Percentiles rank a stretch among this genome's conserved stretches.
Evolutionary conservation across 2,888 invertebrate species (phyloP).

Genomic region (Eupithecia vulgata): DNA sequence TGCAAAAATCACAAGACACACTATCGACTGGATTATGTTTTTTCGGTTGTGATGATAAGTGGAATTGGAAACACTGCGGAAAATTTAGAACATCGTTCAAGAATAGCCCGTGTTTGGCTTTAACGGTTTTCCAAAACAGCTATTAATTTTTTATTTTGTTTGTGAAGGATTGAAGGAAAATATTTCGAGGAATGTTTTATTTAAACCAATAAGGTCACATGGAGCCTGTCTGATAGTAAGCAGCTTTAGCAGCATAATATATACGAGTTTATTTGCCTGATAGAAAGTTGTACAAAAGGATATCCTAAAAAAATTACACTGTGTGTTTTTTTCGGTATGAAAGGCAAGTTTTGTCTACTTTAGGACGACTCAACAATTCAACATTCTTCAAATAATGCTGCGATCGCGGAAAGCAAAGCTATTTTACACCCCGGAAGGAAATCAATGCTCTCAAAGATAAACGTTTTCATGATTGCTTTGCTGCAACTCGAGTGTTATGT

Average conservation of each 20-base stretch:
- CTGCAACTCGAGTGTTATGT: not conserved
- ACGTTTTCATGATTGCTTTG: slow-evolving; percentile 1
- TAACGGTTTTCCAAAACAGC: not conserved
- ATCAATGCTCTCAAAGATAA: slow-evolving; percentile 1
- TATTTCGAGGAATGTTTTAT: not conserved
- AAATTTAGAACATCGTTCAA: not conserved
- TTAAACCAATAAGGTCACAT: not conserved
- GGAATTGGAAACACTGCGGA: not conserved
- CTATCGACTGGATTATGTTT: not conserved
- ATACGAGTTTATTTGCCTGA: too few species aligned
- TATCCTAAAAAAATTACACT: not conserved
- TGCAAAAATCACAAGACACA: slow-evolving; percentile 6
- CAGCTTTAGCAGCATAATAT: not conserved
- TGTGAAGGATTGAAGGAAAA: not conserved
- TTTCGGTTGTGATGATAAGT: not conserved
- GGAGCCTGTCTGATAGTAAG: not conserved
- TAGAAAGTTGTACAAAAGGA: not conserved
- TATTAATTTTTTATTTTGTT: not conserved
- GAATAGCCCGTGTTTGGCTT: not conserved
- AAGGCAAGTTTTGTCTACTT: not conserved
- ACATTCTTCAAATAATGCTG: not conserved
- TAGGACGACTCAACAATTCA: too few species aligned
- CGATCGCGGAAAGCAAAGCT: not conserved
- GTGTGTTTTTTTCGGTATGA: not conserved
- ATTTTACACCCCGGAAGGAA: not conserved